Evolutionary conservation across 1,140 invertebrate genomes (phyloP).

Genomic region (Drosophila nigromelanica): DNA sequence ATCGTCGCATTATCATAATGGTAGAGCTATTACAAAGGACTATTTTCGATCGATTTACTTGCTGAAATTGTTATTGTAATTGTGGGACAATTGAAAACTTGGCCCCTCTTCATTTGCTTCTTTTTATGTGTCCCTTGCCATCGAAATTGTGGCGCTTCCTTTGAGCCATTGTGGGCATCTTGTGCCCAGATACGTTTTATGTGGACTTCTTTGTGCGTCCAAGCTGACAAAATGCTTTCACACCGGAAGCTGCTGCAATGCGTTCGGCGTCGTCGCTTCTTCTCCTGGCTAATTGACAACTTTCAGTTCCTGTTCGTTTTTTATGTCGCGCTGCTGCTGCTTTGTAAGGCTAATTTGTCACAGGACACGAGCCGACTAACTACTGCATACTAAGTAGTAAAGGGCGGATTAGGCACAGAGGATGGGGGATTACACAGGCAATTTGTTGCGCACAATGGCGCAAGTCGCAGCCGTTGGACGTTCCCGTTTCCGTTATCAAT

Average conservation of each 20-base stretch:
- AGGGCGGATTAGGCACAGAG: background rate
- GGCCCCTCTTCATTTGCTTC: background rate
- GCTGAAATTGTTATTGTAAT: background rate
- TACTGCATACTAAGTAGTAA: slow-evolving; percentile 12
- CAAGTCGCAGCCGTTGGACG: slow-evolving; percentile 15
- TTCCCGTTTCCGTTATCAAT: slow-evolving; percentile 67
- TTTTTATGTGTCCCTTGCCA: background rate
- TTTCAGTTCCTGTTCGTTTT: slow-evolving; percentile 25
- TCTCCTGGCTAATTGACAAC: slow-evolving; percentile 56
- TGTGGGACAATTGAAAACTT: background rate
- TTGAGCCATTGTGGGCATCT: slow-evolving; percentile 13
- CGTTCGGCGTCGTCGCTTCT: slow-evolving; percentile 54
- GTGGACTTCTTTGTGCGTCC: slow-evolving; percentile 56
- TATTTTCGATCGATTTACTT: background rate
- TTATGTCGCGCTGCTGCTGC: slow-evolving; percentile 30
- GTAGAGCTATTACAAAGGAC: background rate
- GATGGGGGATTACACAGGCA: slow-evolving; percentile 64
- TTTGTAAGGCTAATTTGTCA: slow-evolving; percentile 76
- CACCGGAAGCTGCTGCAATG: slow-evolving; percentile 78
- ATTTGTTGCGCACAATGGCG: slow-evolving; percentile 74
- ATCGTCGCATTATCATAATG: slow-evolving; percentile 34
- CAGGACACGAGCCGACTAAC: slow-evolving; percentile 52
- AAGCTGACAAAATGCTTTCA: slow-evolving; percentile 77
- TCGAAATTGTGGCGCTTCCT: slow-evolving; percentile 14
- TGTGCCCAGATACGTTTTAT: background rate